phyloP scores from a whole-genome alignment of 1,140 invertebrate species.

The Diorhabda carinulata region DNA sequence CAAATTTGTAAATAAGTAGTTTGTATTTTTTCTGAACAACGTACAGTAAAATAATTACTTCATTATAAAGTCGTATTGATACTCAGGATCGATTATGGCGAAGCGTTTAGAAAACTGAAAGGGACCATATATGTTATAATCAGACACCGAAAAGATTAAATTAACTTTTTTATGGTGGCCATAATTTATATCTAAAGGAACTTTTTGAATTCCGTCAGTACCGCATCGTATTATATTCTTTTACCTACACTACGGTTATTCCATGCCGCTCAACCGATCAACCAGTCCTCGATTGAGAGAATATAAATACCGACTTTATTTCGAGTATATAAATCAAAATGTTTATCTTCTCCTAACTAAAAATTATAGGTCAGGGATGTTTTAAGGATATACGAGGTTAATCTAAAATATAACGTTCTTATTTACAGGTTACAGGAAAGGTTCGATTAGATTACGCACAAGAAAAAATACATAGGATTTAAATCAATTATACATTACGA shows the following conservation, averaged over 20 bases:
- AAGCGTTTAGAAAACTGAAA: not conserved
- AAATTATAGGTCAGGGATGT: slow-evolving; percentile 1
- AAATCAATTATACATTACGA: no score
- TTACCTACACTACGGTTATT: no score
- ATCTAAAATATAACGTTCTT: no score
- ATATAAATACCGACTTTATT: slow-evolving; percentile 9
- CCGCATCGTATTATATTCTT: not conserved
- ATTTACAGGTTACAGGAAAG: no score
- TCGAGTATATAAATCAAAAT: slow-evolving; percentile 11
- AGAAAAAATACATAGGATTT: no score
- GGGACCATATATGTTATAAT: not conserved
- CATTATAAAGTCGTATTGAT: not conserved
- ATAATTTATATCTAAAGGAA: slow-evolving; percentile 10
- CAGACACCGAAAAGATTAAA: slow-evolving; percentile 12
- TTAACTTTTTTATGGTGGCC: slow-evolving; percentile 10
- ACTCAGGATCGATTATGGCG: not conserved
- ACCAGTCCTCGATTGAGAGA: not conserved
- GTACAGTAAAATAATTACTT: no score
- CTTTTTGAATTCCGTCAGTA: slow-evolving; percentile 6
- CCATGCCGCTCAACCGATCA: slow-evolving; percentile 1
- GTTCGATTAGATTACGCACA: no score
- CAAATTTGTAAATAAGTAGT: no score
- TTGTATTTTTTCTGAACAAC: no score
- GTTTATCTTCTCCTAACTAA: slow-evolving; percentile 11
- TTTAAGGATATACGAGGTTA: not conserved